Conservation (phyloP, 2,113 vertebrate genomes). For the Pteronura brasiliensis region DNA sequence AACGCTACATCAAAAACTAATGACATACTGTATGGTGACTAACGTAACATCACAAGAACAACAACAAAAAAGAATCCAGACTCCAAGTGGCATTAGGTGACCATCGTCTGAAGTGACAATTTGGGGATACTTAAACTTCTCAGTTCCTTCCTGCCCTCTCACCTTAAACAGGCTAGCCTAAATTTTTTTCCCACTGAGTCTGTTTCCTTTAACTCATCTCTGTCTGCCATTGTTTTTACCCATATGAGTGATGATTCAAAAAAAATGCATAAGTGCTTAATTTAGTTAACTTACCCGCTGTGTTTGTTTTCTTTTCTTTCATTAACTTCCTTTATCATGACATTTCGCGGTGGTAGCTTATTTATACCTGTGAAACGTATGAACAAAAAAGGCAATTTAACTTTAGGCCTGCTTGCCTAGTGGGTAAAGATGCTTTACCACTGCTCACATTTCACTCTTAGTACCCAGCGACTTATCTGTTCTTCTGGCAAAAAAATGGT, state of each 20-base stretch:
- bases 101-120: not conserved
- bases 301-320: constrained; percentile 69
- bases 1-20: too few species aligned
- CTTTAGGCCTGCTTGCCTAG: not conserved
- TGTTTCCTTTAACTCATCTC: not conserved
- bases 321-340: constrained; percentile 78
- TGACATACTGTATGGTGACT: too few species aligned
- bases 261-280: not conserved
- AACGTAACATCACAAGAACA: too few species aligned
- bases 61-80: not conserved
- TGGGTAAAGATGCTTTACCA: not conserved
- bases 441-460: not conserved
- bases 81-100: not conserved
- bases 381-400: not conserved
- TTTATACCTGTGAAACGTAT: constrained; percentile 71
- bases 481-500: not conserved
- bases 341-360: constrained; percentile 69
- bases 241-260: not conserved
- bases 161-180: not conserved
- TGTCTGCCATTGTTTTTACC: not conserved
- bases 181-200: not conserved
- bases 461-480: not conserved
- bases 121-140: not conserved
- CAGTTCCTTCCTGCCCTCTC: not conserved
- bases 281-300: constrained; percentile 73